These are phyloP conservation scores for Zonitis immaculata DNA, from an alignment of 2,888 invertebrate genomes.

Conservation along the genomic window DNA sequence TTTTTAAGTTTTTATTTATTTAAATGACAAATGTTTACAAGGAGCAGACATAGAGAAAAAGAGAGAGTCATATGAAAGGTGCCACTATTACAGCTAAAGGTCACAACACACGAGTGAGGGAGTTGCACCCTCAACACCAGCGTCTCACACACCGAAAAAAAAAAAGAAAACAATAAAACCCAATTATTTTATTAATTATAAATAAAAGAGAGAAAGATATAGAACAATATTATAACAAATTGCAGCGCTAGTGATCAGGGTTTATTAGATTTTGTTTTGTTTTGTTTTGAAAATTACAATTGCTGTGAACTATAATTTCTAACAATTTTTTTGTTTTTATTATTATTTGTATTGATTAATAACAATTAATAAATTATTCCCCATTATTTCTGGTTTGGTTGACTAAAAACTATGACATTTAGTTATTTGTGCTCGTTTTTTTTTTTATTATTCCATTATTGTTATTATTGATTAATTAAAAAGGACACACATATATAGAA, in stretches of 20 bases:
- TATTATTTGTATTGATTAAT: not conserved
- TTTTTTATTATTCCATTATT: not conserved
- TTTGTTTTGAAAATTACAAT: constrained; percentile 4
- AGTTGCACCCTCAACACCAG: constrained; percentile 29
- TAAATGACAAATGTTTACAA: constrained; percentile 28
- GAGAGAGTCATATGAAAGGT: no score
- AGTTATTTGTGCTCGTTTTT: constrained; percentile 20
- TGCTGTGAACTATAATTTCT: constrained; percentile 15
- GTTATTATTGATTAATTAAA: constrained; percentile 24
- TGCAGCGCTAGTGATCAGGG: constrained; percentile 16
- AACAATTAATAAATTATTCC: constrained; percentile 9
- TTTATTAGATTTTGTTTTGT: constrained; percentile 1
- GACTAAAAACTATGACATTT: constrained; percentile 15
- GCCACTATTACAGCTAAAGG: constrained; percentile 37
- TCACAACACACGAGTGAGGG: constrained; percentile 46
- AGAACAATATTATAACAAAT: not conserved
- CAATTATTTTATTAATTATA: no score
- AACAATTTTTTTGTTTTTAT: constrained; percentile 3
- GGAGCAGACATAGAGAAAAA: constrained; percentile 45
- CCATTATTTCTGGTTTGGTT: no score
- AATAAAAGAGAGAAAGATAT: no score
- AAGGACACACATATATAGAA: constrained; percentile 28
- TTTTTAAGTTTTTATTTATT: not conserved
- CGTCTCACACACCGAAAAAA: constrained; percentile 12
- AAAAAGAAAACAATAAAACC: not conserved